Conservation (phyloP, 2,113 vertebrate genomes). For the Circaetus cinerascens region DNA sequence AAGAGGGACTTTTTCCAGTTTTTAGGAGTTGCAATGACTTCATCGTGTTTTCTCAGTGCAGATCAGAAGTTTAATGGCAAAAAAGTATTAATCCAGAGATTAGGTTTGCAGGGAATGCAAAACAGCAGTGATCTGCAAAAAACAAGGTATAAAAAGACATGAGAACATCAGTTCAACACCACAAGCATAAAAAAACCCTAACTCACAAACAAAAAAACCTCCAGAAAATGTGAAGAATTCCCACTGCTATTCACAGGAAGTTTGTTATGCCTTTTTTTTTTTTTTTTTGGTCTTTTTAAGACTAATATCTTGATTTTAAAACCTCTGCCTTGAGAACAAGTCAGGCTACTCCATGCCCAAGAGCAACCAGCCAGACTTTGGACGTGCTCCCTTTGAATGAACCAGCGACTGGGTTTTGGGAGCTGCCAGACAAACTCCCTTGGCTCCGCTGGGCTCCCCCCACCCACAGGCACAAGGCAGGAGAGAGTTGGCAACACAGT, state of each 20-base stretch:
- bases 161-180: neutral
- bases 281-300: neutral
- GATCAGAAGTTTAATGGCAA: neutral
- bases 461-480: fast-evolving
- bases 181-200: neutral
- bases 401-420: fast-evolving
- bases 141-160: neutral
- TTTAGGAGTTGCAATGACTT: neutral
- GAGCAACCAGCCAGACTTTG: neutral
- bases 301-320: neutral
- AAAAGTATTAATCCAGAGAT: neutral
- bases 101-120: neutral
- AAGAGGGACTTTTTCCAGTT: neutral
- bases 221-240: neutral
- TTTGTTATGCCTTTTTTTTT: neutral
- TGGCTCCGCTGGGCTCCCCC: neutral
- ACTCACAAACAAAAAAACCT: neutral
- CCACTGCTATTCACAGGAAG: neutral
- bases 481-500: neutral
- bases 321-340: neutral
- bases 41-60: neutral
- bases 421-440: neutral
- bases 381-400: neutral
- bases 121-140: neutral
- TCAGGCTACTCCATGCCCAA: neutral